phyloP scores from a whole-genome alignment of 2,797 vertebrate species.

The Squalus acanthias region DNA sequence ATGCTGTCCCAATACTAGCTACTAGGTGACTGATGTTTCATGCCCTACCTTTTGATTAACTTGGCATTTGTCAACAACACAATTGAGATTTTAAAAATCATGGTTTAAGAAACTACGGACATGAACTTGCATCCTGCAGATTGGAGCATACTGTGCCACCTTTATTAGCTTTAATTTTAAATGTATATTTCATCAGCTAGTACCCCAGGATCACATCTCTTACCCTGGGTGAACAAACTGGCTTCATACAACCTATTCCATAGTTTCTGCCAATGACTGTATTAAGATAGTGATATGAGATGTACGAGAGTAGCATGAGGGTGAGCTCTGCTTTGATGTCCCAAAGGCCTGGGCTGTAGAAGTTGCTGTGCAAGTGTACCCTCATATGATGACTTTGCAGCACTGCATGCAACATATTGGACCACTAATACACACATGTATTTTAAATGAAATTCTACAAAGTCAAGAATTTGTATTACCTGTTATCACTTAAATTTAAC shows the following conservation, averaged over 20 bases:
- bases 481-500: slow-evolving; percentile 95
- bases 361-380: background rate
- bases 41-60: background rate
- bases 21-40: background rate
- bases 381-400: background rate
- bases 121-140: background rate
- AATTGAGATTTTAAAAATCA: background rate
- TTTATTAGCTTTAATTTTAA: background rate
- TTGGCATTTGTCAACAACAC: background rate
- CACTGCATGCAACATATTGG: background rate
- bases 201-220: background rate
- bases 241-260: background rate
- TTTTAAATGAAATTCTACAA: slow-evolving; percentile 22
- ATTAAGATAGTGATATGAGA: background rate
- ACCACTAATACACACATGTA: background rate
- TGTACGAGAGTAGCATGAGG: background rate
- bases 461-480: slow-evolving; percentile 59
- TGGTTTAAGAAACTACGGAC: background rate
- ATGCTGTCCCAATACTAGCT: background rate
- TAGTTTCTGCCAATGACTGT: background rate
- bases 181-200: background rate
- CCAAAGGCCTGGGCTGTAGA: background rate
- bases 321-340: background rate
- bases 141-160: background rate
- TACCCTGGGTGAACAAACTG: background rate